Evolutionary conservation across 2,888 invertebrate genomes (phyloP).

Genomic region (Phorcus lineatus): DNA sequence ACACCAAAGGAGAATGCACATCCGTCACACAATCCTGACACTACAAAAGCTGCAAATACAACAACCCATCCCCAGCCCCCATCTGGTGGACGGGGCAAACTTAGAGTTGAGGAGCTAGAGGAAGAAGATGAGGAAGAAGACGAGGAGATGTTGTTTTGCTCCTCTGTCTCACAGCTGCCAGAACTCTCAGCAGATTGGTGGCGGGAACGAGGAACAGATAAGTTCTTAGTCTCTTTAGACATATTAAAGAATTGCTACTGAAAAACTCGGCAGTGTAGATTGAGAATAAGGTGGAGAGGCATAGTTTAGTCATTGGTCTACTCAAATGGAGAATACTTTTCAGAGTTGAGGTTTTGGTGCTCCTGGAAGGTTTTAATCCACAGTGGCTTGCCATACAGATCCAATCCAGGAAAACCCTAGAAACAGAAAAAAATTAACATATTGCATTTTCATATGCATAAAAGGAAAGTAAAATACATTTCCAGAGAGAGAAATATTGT

Average conservation of each 20-base stretch:
- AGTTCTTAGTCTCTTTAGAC: constrained; percentile 35
- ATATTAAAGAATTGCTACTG: constrained; percentile 63
- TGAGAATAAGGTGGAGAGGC: constrained; percentile 62
- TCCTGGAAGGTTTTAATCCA: constrained; percentile 20
- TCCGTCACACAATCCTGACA: constrained; percentile 93
- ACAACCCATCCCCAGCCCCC: constrained; percentile 96
- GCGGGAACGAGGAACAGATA: constrained; percentile 5
- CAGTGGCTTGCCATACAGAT: constrained; percentile 31
- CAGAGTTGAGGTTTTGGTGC: constrained; percentile 5
- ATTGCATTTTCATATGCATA: neutral
- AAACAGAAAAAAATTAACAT: neutral
- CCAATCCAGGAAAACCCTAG: constrained; percentile 9
- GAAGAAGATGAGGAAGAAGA: constrained; percentile 34
- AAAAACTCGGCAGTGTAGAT: constrained; percentile 65
- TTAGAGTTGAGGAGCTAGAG: constrained; percentile 12
- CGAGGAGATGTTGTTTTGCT: constrained; percentile 2
- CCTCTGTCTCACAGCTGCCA: constrained; percentile 27
- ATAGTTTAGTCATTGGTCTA: constrained; percentile 68
- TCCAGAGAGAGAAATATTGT: too few species aligned
- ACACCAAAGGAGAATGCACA: constrained; percentile 94
- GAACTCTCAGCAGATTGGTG: constrained; percentile 26
- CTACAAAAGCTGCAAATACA: constrained; percentile 90
- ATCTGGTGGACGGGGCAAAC: constrained; percentile 80
- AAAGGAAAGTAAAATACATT: neutral
- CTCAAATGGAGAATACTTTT: constrained; percentile 53